These are phyloP conservation scores for Cotesia vestalis DNA, from an alignment of 1,140 invertebrate genomes.

Conservation along the genomic window DNA sequence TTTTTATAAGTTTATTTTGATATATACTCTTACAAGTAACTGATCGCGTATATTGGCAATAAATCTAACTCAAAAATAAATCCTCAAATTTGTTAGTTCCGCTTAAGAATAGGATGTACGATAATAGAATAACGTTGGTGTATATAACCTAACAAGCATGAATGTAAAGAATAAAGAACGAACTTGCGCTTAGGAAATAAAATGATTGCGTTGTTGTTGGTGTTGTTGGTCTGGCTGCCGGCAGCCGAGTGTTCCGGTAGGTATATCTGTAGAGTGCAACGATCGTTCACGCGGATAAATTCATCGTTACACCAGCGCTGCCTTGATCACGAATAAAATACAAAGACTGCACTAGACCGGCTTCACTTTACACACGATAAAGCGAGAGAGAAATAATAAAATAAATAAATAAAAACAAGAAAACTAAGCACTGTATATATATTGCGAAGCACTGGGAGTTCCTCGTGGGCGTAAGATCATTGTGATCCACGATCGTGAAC, in stretches of 20 bases:
- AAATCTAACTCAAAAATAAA: neutral
- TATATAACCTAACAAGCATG: neutral
- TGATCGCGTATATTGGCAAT: too few species aligned
- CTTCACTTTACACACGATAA: neutral
- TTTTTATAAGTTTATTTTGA: too few species aligned
- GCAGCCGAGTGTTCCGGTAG: slow-evolving; percentile 1
- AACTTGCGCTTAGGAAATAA: neutral
- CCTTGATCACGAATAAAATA: slow-evolving; percentile 29
- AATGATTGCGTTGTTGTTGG: neutral
- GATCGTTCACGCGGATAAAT: slow-evolving; percentile 37
- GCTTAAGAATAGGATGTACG: neutral
- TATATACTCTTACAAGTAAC: too few species aligned
- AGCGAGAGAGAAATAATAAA: slow-evolving; percentile 20
- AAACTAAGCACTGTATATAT: neutral
- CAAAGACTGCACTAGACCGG: neutral
- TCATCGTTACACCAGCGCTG: slow-evolving; percentile 28
- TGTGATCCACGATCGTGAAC: slow-evolving; percentile 58
- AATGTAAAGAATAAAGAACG: neutral
- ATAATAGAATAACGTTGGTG: too few species aligned
- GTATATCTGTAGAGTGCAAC: slow-evolving; percentile 26
- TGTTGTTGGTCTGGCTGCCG: neutral
- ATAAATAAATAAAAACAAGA: neutral
- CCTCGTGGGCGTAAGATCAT: slow-evolving; percentile 58
- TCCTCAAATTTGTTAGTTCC: neutral
- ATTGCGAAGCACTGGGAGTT: slow-evolving; percentile 30